Evolutionary conservation across 2,888 invertebrate species (phyloP).

Genomic region (Amitus sp.): DNA sequence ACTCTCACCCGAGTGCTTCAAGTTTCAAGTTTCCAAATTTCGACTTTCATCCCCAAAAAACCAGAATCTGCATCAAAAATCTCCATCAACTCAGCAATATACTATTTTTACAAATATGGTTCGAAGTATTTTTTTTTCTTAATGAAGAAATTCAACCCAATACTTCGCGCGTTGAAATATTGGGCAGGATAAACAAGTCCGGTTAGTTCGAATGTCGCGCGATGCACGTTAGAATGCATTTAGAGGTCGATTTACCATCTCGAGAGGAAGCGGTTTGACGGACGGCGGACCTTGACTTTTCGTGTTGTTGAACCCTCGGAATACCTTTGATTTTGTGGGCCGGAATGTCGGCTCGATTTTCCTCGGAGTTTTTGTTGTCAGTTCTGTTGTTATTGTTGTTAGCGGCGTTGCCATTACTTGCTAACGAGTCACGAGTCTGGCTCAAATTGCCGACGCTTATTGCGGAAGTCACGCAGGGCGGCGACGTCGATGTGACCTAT

Average conservation of each 20-base stretch:
- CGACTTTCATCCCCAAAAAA: too few species aligned
- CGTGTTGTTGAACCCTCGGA: slow-evolving; percentile 31
- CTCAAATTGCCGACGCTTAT: slow-evolving; percentile 58
- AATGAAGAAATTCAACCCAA: too few species aligned
- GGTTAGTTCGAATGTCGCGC: slow-evolving; percentile 29
- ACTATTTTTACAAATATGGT: too few species aligned
- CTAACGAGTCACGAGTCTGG: slow-evolving; percentile 51
- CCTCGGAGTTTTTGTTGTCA: slow-evolving; percentile 48
- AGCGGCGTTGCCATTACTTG: slow-evolving; percentile 28
- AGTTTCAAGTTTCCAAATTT: too few species aligned
- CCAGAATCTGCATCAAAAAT: too few species aligned
- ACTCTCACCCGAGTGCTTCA: too few species aligned
- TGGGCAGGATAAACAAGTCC: too few species aligned
- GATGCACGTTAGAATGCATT: slow-evolving; percentile 33
- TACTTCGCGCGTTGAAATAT: too few species aligned
- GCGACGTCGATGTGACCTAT: slow-evolving; percentile 52
- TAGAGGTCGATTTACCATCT: slow-evolving; percentile 29
- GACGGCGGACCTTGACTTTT: slow-evolving; percentile 31
- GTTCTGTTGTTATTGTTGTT: slow-evolving; percentile 26
- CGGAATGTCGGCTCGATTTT: slow-evolving; percentile 55
- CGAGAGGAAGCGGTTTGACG: slow-evolving; percentile 24
- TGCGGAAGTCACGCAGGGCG: slow-evolving; percentile 58
- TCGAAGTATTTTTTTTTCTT: too few species aligned
- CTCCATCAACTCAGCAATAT: too few species aligned
- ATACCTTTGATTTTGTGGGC: slow-evolving; percentile 53